Conservation (phyloP, 1,140 invertebrate species). For the Macrosteles quadrilineatus region DNA sequence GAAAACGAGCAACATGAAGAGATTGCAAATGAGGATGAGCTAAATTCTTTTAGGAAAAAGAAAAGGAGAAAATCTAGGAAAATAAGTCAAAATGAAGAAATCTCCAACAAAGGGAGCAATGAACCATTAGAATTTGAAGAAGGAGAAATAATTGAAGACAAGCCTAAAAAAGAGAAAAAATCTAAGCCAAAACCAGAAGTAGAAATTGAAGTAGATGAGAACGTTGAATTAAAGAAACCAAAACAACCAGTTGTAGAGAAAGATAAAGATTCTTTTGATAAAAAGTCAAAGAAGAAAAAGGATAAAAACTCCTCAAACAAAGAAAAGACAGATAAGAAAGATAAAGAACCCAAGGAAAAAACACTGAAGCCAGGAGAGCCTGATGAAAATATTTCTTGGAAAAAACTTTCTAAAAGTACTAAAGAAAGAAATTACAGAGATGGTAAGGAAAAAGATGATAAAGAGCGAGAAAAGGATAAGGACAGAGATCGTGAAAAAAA, state of each 20-base stretch:
- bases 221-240: conserved; percentile 55
- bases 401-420: conserved; percentile 75
- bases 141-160: conserved; percentile 57
- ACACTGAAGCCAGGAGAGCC: conserved; percentile 39
- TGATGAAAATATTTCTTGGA: conserved; percentile 62
- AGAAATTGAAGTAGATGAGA: conserved; percentile 61
- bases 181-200: conserved; percentile 29
- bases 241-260: conserved; percentile 49
- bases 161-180: conserved; percentile 51
- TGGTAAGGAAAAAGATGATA: conserved; percentile 54
- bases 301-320: conserved; percentile 50
- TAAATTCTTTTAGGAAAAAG: conserved; percentile 35
- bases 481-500: conserved; percentile 49
- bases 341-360: conserved; percentile 52
- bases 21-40: conserved; percentile 36
- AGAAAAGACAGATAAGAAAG: conserved; percentile 43
- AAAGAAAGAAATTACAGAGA: conserved; percentile 83
- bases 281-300: conserved; percentile 59
- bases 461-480: conserved; percentile 47
- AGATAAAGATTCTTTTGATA: conserved; percentile 50
- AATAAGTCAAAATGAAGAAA: conserved; percentile 26
- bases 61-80: conserved; percentile 40
- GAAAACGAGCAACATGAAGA: conserved; percentile 3
- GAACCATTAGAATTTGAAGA: conserved; percentile 47
- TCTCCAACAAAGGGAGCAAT: not conserved